These are phyloP conservation scores for Enteromius unitaeniatus DNA, from an alignment of 2,797 vertebrate species.

Conservation along the genomic window DNA sequence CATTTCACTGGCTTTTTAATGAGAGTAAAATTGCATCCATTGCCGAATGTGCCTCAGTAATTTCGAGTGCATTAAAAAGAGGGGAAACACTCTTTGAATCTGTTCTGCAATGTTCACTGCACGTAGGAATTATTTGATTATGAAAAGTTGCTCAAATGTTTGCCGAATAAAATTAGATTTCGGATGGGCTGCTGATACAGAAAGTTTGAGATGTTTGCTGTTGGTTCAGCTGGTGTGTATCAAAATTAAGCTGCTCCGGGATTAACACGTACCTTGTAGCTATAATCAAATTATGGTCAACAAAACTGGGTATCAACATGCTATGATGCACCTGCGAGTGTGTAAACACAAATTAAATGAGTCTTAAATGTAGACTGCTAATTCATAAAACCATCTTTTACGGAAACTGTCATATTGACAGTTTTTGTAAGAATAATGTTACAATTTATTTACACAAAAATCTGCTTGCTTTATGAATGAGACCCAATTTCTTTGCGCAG, in stretches of 20 bases:
- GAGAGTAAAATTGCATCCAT: slow-evolving; percentile 64
- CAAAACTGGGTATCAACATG: slow-evolving; percentile 15
- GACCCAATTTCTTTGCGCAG: not conserved
- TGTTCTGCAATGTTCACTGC: slow-evolving; percentile 55
- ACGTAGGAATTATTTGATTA: slow-evolving; percentile 59
- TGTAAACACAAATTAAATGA: not conserved
- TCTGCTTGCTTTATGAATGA: not conserved
- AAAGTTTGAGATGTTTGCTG: slow-evolving; percentile 47
- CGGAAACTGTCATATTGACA: not conserved
- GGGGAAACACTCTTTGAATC: slow-evolving; percentile 34
- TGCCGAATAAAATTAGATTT: slow-evolving; percentile 56
- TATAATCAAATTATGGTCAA: slow-evolving; percentile 35
- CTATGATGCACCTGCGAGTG: not conserved
- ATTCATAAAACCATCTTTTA: not conserved
- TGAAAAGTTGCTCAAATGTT: slow-evolving; percentile 59
- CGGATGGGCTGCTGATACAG: slow-evolving; percentile 44
- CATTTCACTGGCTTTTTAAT: slow-evolving; percentile 65
- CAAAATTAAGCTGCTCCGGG: slow-evolving; percentile 31
- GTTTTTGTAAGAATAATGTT: not conserved
- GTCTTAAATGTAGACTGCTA: not conserved
- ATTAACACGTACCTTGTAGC: not conserved
- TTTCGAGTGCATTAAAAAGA: slow-evolving; percentile 60
- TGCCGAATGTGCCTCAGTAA: slow-evolving; percentile 60
- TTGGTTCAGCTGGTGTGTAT: slow-evolving; percentile 45
- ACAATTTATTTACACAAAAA: too few species aligned